Evolutionary conservation across 2,888 invertebrate species (phyloP), one percentile per base, ranked within the genome.

Genomic region (Nomada fabriciana): DNA sequence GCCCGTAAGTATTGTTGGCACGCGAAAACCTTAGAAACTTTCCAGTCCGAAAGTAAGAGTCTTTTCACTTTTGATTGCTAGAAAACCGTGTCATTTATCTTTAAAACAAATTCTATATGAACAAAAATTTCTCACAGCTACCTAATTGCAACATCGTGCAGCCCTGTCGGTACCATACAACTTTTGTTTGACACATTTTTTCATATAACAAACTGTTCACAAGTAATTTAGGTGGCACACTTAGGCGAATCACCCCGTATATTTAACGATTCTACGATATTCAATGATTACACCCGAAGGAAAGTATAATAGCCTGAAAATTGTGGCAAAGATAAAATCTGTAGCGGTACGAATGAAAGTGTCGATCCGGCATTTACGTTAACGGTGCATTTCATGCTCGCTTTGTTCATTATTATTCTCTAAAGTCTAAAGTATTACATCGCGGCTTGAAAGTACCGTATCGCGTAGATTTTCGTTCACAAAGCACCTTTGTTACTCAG

Each of bases 21-120:
- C 82, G 74, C 70, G 86, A 85, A 65, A 83, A 82, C 73, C 61
- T 89, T 88, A 89, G 90, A 92, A 91, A 92, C 86, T 91, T 82
- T 85, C 61, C 84, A 76, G 60, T 76, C 85, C 76, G 85, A 91
- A 82, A 92, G 91, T 86, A 89, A 92, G 88, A 90, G 90, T 89
- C 86, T 91, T 91, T 88, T 85, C 85, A 91, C 92, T 92, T 92
- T 92, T 90, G 86, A 91, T 91, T 86, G 87, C 87, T 90, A 86
- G 89, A 90, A 90, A 88, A 80, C 57, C 63, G 57, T 60, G 76
- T 67, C 61, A 71, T 23, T 47, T 73, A 53, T 25, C 18, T n/a
- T n/a, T 11, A 9, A 50, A 47, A 10, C 55, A 23, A 36, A 36
- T 36, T 36, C 36, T 18, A 25, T 25, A 11, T 15, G 7, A 47